These are phyloP conservation scores for Pilophorus perplexus DNA, from an alignment of 2,888 invertebrate genomes.

Conservation along the genomic window DNA sequence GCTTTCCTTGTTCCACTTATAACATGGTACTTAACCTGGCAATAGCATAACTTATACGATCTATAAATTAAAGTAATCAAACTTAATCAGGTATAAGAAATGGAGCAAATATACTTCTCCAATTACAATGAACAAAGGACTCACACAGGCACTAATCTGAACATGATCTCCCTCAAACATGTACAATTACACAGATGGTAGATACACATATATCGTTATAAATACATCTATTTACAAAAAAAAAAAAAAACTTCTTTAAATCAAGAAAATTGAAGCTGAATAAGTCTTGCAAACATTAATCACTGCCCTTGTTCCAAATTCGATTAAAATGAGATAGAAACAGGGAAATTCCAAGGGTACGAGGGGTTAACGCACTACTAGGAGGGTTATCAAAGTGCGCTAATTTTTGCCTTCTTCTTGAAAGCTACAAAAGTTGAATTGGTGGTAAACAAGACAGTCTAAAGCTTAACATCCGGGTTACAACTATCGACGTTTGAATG, in stretches of 20 bases:
- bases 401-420: too few species aligned
- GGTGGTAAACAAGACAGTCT: too few species aligned
- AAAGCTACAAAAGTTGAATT: too few species aligned
- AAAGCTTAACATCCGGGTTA: too few species aligned
- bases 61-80: conserved; percentile 22
- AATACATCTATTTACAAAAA: conserved; percentile 31
- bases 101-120: conserved; percentile 17
- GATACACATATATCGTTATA: conserved; percentile 31
- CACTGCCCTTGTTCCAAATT: conserved; percentile 20
- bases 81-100: conserved; percentile 23
- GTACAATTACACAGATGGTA: conserved; percentile 31
- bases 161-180: conserved; percentile 25
- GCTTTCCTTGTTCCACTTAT: conserved; percentile 5
- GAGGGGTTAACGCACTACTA: too few species aligned
- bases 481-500: too few species aligned
- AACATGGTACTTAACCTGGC: conserved; percentile 12
- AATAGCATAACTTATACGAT: conserved; percentile 12
- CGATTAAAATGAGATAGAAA: too few species aligned
- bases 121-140: conserved; percentile 21
- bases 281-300: conserved; percentile 33
- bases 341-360: too few species aligned
- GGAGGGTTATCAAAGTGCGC: too few species aligned
- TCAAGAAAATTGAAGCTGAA: conserved; percentile 29
- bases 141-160: conserved; percentile 32
- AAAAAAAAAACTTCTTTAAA: conserved; percentile 19